Evolutionary conservation across 2,113 vertebrate genomes (phyloP), one percentile per base, ranked within the genome.

Genomic region (Speoplatyrhinus poulsoni): DNA sequence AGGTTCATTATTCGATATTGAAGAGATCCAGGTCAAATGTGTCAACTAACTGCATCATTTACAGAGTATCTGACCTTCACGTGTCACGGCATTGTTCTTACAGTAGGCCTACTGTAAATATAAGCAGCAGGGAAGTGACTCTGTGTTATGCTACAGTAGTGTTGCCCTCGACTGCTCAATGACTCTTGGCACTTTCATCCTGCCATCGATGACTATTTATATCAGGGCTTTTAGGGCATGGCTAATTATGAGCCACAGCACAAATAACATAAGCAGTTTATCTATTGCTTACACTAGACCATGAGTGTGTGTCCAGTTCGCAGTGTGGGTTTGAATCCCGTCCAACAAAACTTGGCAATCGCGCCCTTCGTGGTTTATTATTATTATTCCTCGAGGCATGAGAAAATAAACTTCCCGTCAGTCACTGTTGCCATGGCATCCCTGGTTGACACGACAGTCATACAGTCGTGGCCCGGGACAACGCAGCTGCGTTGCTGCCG

Each of bases 321-420:
- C 80, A 71, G 72, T 46, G 67, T 62, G 81, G 76, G 72, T 73
- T 82, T 88, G 83, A 84, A 79, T 65, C 60, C 58, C 1, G 7
- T 77, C 85, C 86, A 87, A 71, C 77, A 72, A 74, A 82, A 82
- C 77, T 90, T 91, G 90, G 89, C 90, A 84, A 74, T 65, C 16
- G 10, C 19, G 1, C 56, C 46, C 60, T 71, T 1, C 4, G 58
- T 68, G 69, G 85, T 87, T 41, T 88, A 90, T 90, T 90, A 90
- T 90, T 90, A 90, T 89, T 89, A 84, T 88, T 85, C 79, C 73
- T 70, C 61, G 80, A 79, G 60, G 80, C 79, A 70, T 84, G 80
- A 80, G 81, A 87, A 90, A 89, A 87, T 83, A 80, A 75, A 89
- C 88, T 87, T 87, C 79, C 87, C 85, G 81, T 89, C 87, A 81